These are phyloP conservation scores for Leptinotarsa undecemlineata DNA, from an alignment of 1,140 invertebrate genomes.

Conservation along the genomic window DNA sequence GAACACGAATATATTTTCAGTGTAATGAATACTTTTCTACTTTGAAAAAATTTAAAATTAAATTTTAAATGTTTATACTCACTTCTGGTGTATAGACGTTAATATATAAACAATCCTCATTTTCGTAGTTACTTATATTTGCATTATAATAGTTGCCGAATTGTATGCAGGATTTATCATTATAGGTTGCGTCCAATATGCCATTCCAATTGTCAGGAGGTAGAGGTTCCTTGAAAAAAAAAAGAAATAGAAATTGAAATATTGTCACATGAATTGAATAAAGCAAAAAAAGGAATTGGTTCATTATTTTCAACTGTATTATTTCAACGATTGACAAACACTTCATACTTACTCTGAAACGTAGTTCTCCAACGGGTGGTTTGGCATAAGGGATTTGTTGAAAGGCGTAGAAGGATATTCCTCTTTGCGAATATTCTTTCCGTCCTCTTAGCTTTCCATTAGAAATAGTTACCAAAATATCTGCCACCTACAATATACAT, in stretches of 20 bases:
- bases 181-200: conserved; percentile 29
- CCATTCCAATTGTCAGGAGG: conserved; percentile 24
- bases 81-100: conserved; percentile 35
- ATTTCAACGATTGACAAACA: background rate
- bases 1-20: no score
- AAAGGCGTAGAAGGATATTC: conserved; percentile 31
- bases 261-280: no score
- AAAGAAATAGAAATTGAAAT: no score
- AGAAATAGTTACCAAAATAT: conserved; percentile 28
- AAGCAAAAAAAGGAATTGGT: no score
- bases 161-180: conserved; percentile 30
- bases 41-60: no score
- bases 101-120: conserved; percentile 36
- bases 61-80: background rate
- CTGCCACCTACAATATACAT: conserved; percentile 18
- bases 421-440: conserved; percentile 13
- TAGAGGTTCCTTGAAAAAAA: conserved; percentile 19
- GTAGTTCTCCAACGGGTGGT: conserved; percentile 29
- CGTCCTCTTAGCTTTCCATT: conserved; percentile 29
- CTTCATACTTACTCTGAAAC: conserved; percentile 28
- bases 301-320: no score
- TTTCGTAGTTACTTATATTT: conserved; percentile 13
- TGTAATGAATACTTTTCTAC: no score
- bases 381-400: conserved; percentile 33
- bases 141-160: background rate